These are phyloP conservation scores for Cyclophora punctaria DNA, from an alignment of 2,888 invertebrate species.

Conservation along the genomic window DNA sequence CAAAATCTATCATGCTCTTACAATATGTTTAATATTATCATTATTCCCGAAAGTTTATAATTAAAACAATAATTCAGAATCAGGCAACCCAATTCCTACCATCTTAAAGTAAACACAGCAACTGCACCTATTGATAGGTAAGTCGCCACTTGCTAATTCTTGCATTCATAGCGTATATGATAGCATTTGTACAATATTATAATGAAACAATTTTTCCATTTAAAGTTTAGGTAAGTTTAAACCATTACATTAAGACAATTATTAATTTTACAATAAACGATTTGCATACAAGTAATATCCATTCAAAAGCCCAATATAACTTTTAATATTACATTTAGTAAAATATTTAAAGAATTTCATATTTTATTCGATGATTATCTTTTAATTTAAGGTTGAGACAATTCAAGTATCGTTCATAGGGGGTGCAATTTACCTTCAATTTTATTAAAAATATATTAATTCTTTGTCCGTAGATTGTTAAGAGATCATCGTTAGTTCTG, in stretches of 20 bases:
- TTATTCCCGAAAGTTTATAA: conserved; percentile 44
- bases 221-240: conserved; percentile 40
- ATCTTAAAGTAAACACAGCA: conserved; percentile 31
- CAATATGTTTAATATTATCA: conserved; percentile 47
- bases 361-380: conserved; percentile 33
- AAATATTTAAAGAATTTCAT: conserved; percentile 40
- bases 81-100: conserved; percentile 36
- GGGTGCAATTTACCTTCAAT: not conserved
- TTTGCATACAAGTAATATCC: conserved; percentile 43
- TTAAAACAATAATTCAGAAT: conserved; percentile 36
- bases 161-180: conserved; percentile 20
- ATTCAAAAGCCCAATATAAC: conserved; percentile 51
- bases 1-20: conserved; percentile 56
- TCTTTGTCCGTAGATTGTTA: not conserved
- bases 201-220: conserved; percentile 13
- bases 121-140: conserved; percentile 30
- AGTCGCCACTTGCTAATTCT: conserved; percentile 29
- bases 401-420: conserved; percentile 5
- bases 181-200: conserved; percentile 38
- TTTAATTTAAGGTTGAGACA: conserved; percentile 14
- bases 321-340: conserved; percentile 44
- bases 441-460: not conserved
- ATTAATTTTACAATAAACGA: conserved; percentile 33
- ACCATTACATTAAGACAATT: conserved; percentile 46
- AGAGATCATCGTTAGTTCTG: too few relatives aligned